These are phyloP conservation scores for Sebastes baramenuke DNA, from an alignment of 2,797 vertebrate species.

Conservation along the genomic window DNA sequence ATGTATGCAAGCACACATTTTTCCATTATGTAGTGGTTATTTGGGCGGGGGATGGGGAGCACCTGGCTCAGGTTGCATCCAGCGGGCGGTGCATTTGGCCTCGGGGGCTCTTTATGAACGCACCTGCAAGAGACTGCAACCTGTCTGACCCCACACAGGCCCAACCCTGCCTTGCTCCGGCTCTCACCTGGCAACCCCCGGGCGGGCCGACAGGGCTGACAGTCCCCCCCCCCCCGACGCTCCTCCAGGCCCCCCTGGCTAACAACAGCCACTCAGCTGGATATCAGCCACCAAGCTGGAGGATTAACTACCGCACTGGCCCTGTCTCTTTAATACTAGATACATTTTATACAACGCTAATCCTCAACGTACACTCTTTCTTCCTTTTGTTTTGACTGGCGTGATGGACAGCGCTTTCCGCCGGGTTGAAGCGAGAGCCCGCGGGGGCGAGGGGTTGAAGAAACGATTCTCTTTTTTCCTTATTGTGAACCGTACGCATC, in stretches of 20 bases:
- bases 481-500: slow-evolving; percentile 25
- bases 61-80: slow-evolving; percentile 74
- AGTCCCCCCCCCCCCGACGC: background rate
- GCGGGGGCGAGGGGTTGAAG: slow-evolving; percentile 16
- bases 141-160: slow-evolving; percentile 39
- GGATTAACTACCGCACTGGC: slow-evolving; percentile 72
- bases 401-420: slow-evolving; percentile 54
- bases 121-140: slow-evolving; percentile 67
- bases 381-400: slow-evolving; percentile 64
- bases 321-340: slow-evolving; percentile 68
- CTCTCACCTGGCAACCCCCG: slow-evolving; percentile 51
- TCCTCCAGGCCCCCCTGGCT: slow-evolving; percentile 18
- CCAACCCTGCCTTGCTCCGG: slow-evolving; percentile 22
- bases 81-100: slow-evolving; percentile 40
- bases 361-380: slow-evolving; percentile 62
- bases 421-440: background rate
- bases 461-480: slow-evolving; percentile 33
- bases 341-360: slow-evolving; percentile 77
- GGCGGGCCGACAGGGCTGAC: slow-evolving; percentile 18
- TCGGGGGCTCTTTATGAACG: slow-evolving; percentile 56
- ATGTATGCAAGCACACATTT: slow-evolving; percentile 36
- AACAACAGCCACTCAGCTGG: slow-evolving; percentile 70
- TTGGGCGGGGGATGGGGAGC: slow-evolving; percentile 47
- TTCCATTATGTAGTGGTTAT: slow-evolving; percentile 58
- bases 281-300: slow-evolving; percentile 65